Percentiles rank a stretch among this genome's conserved stretches.
phyloP scores from a whole-genome alignment of 2,113 vertebrate genomes.

The Alligator mississippiensis region DNA sequence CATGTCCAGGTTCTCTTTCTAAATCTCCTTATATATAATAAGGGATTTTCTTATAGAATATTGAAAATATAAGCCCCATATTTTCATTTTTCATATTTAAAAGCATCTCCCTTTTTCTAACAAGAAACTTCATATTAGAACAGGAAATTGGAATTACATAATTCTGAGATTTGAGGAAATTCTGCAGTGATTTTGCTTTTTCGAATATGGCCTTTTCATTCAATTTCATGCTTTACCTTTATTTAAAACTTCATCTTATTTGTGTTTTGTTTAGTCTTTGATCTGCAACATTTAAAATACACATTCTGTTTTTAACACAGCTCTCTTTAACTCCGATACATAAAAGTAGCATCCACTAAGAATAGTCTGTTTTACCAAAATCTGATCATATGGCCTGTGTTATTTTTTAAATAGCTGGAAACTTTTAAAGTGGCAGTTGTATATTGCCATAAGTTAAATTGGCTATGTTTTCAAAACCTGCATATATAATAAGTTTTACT shows the following conservation, averaged over 20 bases:
- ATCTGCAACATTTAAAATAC: background rate
- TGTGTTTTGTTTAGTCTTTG: constrained; percentile 5
- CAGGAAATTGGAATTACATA: background rate
- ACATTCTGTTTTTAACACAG: background rate
- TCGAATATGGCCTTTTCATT: background rate
- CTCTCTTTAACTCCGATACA: constrained; percentile 22
- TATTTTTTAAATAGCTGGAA: constrained; percentile 72
- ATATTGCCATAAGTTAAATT: constrained; percentile 64
- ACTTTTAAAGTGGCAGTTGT: constrained; percentile 65
- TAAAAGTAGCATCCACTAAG: constrained; percentile 16
- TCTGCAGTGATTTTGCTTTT: background rate
- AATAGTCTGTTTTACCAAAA: constrained; percentile 13
- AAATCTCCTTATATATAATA: background rate
- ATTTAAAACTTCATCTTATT: background rate
- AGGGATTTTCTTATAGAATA: background rate
- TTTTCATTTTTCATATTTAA: background rate
- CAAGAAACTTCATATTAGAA: background rate
- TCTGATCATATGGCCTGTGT: constrained; percentile 45
- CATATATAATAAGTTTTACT: constrained; percentile 48
- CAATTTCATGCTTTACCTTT: background rate
- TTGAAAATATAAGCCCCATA: background rate
- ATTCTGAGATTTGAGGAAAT: background rate
- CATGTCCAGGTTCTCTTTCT: background rate
- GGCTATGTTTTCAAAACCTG: constrained; percentile 50
- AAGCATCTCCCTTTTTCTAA: background rate